Percentiles rank a stretch among this genome's conserved stretches.
Conservation (phyloP, 2,888 invertebrate species). For the Autographa pulchrina region DNA sequence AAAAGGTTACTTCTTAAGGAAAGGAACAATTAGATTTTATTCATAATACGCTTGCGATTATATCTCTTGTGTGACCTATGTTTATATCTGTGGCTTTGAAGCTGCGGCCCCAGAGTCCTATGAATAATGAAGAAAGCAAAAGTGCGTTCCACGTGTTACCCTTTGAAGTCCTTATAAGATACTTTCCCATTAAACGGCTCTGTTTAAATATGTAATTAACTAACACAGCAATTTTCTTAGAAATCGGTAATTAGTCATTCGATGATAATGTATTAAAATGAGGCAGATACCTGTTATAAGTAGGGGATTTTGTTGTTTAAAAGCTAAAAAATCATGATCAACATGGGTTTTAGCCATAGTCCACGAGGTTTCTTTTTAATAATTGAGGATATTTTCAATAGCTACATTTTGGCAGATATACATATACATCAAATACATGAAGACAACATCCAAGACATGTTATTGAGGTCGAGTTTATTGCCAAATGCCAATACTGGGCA, state of each 20-base stretch:
- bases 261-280: too few species aligned
- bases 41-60: conserved; percentile 31
- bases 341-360: too few species aligned
- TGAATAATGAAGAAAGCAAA: conserved; percentile 70
- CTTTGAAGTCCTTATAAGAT: conserved; percentile 62
- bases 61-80: conserved; percentile 41
- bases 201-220: conserved; percentile 61
- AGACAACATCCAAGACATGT: background rate
- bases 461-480: conserved; percentile 4
- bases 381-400: too few species aligned
- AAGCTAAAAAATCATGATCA: too few species aligned
- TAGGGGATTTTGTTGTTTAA: too few species aligned
- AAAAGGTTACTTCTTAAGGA: background rate
- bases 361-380: too few species aligned
- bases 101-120: conserved; percentile 42
- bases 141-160: conserved; percentile 53
- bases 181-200: conserved; percentile 52
- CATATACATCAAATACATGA: background rate
- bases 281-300: too few species aligned
- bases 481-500: conserved; percentile 1
- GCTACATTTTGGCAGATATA: too few species aligned
- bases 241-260: background rate
- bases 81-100: conserved; percentile 58
- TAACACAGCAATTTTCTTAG: conserved; percentile 35
- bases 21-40: conserved; percentile 16